Percentiles rank a stretch among this genome's conserved stretches.
phyloP scores from a whole-genome alignment of 2,113 vertebrate species.

The Hemiprocne comata region DNA sequence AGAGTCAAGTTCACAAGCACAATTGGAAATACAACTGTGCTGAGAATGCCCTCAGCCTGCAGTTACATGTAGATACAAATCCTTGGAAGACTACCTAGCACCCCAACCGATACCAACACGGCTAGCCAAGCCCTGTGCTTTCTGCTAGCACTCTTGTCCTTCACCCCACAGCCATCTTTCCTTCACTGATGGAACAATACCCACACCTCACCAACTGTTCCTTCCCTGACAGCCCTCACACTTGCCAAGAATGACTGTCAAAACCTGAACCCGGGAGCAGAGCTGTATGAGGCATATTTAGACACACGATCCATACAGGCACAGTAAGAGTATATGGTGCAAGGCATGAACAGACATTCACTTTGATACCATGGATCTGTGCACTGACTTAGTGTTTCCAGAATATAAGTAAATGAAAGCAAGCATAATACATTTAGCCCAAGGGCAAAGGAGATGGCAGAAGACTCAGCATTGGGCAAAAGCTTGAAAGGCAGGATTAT shows the following conservation, averaged over 20 bases:
- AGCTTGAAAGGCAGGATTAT: constrained; percentile 61
- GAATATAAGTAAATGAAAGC: neutral
- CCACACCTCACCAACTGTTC: neutral
- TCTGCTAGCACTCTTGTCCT: neutral
- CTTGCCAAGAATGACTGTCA: neutral
- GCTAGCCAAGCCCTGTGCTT: neutral
- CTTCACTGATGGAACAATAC: neutral
- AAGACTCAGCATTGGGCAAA: constrained; percentile 52
- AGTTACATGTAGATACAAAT: neutral
- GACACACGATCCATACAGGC: neutral
- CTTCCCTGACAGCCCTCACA: neutral
- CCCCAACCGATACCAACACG: neutral
- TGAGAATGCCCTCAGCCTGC: neutral
- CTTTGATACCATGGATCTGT: neutral
- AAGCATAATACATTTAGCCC: constrained; percentile 47
- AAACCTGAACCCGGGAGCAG: neutral
- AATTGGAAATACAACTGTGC: constrained; percentile 14
- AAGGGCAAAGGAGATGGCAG: constrained; percentile 31
- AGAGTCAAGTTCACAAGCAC: constrained; percentile 36
- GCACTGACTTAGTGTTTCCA: neutral
- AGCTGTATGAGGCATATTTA: rapidly evolving
- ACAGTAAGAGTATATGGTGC: neutral
- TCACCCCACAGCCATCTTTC: neutral
- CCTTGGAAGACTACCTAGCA: neutral
- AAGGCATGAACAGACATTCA: neutral